Conservation (phyloP, 2,113 vertebrate species). For the Burhinus bistriatus region DNA sequence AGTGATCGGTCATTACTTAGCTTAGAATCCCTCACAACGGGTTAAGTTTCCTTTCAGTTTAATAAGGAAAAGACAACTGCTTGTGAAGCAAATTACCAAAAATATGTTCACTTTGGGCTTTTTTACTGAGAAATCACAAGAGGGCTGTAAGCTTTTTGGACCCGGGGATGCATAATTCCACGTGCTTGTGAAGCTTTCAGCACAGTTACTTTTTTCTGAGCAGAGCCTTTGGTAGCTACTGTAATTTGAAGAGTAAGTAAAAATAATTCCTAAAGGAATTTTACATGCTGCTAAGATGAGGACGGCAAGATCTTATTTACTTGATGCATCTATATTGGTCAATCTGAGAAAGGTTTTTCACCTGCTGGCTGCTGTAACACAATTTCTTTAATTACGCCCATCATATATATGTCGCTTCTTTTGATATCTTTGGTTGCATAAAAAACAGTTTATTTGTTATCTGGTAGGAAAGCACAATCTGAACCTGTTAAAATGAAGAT, state of each 20-base stretch:
- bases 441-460: background rate
- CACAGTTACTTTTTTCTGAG: background rate
- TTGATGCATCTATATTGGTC: background rate
- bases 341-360: background rate
- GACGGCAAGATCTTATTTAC: background rate
- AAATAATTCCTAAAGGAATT: slow-evolving; percentile 25
- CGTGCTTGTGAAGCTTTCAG: background rate
- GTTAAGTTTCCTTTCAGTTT: background rate
- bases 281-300: background rate
- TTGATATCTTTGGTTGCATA: background rate
- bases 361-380: background rate
- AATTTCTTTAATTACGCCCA: background rate
- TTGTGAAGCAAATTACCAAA: slow-evolving; percentile 17
- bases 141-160: slow-evolving; percentile 10
- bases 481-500: background rate
- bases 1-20: background rate
- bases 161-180: background rate
- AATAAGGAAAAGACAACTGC: slow-evolving; percentile 9
- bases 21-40: background rate
- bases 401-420: background rate
- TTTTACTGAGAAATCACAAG: background rate
- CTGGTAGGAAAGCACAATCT: background rate
- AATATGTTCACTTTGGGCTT: background rate
- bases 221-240: background rate
- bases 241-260: slow-evolving; percentile 36